Evolutionary conservation across 2,797 vertebrate species (phyloP).

Genomic region (Gymnothorax javanicus): DNA sequence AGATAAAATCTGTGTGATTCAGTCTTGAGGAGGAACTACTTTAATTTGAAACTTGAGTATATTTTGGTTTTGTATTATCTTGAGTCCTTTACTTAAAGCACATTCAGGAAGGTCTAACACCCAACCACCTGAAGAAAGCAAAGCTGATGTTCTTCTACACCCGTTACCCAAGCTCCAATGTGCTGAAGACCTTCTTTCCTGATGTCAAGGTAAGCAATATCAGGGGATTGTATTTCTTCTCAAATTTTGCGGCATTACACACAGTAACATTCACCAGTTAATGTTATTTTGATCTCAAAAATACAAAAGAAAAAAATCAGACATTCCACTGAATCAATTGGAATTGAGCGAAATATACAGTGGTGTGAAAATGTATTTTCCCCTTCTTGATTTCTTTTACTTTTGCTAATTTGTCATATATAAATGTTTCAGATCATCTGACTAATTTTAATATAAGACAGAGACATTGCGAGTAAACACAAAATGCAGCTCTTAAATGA

Average conservation of each 20-base stretch:
- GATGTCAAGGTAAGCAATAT: conserved; percentile 88
- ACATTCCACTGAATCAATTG: not conserved
- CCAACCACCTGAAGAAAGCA: conserved; percentile 93
- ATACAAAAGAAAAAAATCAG: not conserved
- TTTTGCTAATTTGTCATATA: too few relatives aligned
- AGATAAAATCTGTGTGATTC: conserved; percentile 38
- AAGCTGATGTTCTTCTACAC: conserved; percentile 99
- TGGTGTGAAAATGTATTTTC: not conserved
- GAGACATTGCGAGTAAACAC: too few relatives aligned
- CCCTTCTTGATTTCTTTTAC: too few relatives aligned
- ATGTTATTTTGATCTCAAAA: not conserved
- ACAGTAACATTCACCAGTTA: not conserved
- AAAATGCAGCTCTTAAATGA: too few relatives aligned
- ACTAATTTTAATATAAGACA: too few relatives aligned
- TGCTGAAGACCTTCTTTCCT: conserved; percentile 90
- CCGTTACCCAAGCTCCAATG: conserved; percentile 90
- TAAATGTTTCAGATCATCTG: too few relatives aligned
- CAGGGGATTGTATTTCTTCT: not conserved
- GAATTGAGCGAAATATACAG: not conserved
- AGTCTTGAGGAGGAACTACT: conserved; percentile 5
- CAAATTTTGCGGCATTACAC: not conserved
- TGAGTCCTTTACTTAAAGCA: conserved; percentile 75
- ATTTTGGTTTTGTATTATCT: not conserved
- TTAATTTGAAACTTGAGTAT: not conserved
- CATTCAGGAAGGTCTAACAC: conserved; percentile 92